Conservation (phyloP, 2,797 vertebrate genomes). For the Poeciliopsis infans region DNA sequence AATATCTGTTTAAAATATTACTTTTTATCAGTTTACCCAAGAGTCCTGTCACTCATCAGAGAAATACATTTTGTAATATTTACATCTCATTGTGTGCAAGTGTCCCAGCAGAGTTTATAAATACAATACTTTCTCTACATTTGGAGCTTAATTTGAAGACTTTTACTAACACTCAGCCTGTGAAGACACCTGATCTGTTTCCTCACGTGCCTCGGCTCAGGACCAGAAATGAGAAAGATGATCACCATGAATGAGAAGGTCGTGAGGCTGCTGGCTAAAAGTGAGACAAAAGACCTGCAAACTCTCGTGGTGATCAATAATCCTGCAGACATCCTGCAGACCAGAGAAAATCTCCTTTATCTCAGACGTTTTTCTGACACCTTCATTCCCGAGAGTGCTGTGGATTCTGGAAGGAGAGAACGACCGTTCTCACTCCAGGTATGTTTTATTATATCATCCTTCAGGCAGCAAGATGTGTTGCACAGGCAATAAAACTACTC, state of each 20-base stretch:
- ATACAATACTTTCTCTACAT: neutral
- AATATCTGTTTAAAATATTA: neutral
- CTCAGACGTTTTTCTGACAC: neutral
- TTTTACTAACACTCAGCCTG: neutral
- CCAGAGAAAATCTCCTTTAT: neutral
- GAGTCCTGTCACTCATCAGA: neutral
- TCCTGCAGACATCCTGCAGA: slow-evolving; percentile 10
- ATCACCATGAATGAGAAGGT: slow-evolving; percentile 15
- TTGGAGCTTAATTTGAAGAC: neutral
- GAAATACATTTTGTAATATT: neutral
- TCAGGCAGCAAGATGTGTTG: neutral
- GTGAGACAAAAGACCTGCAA: slow-evolving; percentile 18
- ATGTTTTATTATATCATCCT: slow-evolving; percentile 29
- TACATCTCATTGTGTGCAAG: neutral
- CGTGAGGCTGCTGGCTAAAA: slow-evolving; percentile 15
- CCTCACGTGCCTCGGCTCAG: neutral
- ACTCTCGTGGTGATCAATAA: slow-evolving; percentile 28
- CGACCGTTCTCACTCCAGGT: slow-evolving; percentile 15
- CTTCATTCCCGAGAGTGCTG: slow-evolving; percentile 5
- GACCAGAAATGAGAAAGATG: slow-evolving; percentile 29
- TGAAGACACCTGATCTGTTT: slow-evolving; percentile 40
- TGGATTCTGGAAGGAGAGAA: slow-evolving; percentile 6
- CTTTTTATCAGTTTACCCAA: neutral
- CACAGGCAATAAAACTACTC: neutral
- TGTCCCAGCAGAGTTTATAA: neutral